Conservation (phyloP, 2,797 vertebrate genomes). For the Fratercula arctica region DNA sequence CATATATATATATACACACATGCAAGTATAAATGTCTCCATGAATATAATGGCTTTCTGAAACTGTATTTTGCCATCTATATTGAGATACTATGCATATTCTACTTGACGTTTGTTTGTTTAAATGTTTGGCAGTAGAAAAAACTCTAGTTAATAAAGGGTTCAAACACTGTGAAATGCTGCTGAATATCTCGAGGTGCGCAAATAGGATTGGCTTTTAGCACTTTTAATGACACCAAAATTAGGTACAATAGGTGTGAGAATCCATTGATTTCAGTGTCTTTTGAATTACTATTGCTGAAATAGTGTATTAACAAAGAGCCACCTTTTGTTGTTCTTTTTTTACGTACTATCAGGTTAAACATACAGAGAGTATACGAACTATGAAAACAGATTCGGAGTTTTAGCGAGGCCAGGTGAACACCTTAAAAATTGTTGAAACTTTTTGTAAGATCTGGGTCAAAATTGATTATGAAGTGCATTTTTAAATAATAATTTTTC, state of each 20-base stretch:
- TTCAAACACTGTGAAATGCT: background rate
- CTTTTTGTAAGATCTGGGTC: background rate
- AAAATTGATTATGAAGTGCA: background rate
- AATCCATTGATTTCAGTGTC: constrained; percentile 41
- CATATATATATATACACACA: background rate
- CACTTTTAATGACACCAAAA: background rate
- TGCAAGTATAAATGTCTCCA: constrained; percentile 3
- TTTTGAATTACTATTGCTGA: constrained; percentile 20
- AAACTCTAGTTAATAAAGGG: constrained; percentile 14
- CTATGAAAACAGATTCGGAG: background rate
- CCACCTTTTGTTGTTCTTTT: constrained; percentile 31
- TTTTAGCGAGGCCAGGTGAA: background rate
- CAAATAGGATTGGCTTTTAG: background rate
- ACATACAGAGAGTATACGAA: background rate
- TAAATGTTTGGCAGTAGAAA: background rate
- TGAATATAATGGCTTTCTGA: constrained; percentile 51
- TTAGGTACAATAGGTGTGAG: background rate
- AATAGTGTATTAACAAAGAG: constrained; percentile 36
- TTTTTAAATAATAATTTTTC: constrained; percentile 10
- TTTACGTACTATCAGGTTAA: background rate
- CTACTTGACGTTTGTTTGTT: constrained; percentile 33
- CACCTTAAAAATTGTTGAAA: background rate
- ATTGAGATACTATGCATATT: constrained; percentile 13
- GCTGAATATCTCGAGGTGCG: background rate
- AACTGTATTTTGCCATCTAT: constrained; percentile 52